phyloP scores from a whole-genome alignment of 2,888 invertebrate species.

The Flabesymbios commensalis region DNA sequence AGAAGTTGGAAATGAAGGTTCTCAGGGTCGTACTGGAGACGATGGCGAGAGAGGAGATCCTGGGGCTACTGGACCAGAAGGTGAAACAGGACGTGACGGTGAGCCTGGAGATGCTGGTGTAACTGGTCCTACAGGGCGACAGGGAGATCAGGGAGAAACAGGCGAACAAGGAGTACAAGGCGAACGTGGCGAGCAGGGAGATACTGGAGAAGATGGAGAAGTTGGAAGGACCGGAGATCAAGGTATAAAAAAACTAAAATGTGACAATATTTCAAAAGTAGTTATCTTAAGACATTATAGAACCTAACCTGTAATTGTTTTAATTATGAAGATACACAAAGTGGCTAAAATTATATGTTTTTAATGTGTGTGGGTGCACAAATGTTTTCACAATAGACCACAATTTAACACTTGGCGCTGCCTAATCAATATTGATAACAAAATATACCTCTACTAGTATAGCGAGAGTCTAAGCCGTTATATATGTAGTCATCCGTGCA shows the following conservation, averaged over 20 bases:
- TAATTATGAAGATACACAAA: too few relatives aligned
- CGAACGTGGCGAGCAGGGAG: neutral
- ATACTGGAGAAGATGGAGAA: neutral
- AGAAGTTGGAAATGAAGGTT: neutral
- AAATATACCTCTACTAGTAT: too few relatives aligned
- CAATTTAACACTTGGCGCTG: too few relatives aligned
- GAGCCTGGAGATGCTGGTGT: slow-evolving; percentile 6
- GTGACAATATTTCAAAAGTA: neutral
- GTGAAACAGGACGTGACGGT: slow-evolving; percentile 13
- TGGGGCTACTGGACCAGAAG: slow-evolving; percentile 9
- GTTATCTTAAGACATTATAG: too few relatives aligned
- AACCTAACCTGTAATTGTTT: too few relatives aligned
- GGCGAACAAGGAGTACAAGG: neutral
- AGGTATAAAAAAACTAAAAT: neutral
- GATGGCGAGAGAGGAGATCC: slow-evolving; percentile 3
- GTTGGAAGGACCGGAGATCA: neutral
- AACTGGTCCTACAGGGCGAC: neutral
- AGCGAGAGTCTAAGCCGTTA: too few relatives aligned
- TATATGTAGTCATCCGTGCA: too few relatives aligned
- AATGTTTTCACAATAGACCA: too few relatives aligned
- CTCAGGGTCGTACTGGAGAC: too few relatives aligned
- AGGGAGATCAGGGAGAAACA: neutral
- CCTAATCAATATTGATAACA: too few relatives aligned
- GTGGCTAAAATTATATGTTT: too few relatives aligned
- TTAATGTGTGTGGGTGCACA: too few relatives aligned